phyloP scores from a whole-genome alignment of 2,888 invertebrate genomes.

The Nebria salina region DNA sequence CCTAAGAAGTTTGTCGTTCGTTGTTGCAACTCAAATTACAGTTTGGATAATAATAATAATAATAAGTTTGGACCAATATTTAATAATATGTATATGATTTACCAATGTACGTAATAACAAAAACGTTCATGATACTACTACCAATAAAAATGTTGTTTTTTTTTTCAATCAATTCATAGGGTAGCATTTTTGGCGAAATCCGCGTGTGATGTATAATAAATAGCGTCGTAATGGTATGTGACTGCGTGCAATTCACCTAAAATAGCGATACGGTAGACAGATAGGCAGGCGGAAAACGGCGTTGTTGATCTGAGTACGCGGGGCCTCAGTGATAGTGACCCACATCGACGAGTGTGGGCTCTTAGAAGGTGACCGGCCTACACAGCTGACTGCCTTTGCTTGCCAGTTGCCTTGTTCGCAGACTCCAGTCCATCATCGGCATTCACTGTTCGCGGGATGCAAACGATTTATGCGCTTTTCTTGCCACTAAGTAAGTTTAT shows the following conservation, averaged over 20 bases:
- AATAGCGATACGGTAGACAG: slow-evolving; percentile 23
- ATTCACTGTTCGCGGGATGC: slow-evolving; percentile 13
- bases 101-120: too few relatives aligned
- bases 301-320: neutral
- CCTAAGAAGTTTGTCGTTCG: too few relatives aligned
- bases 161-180: too few relatives aligned
- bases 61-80: too few relatives aligned
- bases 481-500: neutral
- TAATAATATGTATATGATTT: too few relatives aligned
- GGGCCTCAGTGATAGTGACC: slow-evolving; percentile 45
- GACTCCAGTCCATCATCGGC: neutral
- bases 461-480: neutral
- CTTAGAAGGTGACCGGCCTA: slow-evolving; percentile 34
- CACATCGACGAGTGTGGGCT: slow-evolving; percentile 38
- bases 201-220: neutral
- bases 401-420: slow-evolving; percentile 15
- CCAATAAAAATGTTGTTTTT: too few relatives aligned
- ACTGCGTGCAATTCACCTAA: slow-evolving; percentile 23
- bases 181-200: neutral
- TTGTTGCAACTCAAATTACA: too few relatives aligned
- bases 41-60: too few relatives aligned
- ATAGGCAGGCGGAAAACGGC: neutral
- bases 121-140: too few relatives aligned
- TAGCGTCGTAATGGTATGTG: neutral
- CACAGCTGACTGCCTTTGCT: slow-evolving; percentile 39